Conservation (phyloP, 2,113 vertebrate species). For the Erythrolamprus reginae region DNA sequence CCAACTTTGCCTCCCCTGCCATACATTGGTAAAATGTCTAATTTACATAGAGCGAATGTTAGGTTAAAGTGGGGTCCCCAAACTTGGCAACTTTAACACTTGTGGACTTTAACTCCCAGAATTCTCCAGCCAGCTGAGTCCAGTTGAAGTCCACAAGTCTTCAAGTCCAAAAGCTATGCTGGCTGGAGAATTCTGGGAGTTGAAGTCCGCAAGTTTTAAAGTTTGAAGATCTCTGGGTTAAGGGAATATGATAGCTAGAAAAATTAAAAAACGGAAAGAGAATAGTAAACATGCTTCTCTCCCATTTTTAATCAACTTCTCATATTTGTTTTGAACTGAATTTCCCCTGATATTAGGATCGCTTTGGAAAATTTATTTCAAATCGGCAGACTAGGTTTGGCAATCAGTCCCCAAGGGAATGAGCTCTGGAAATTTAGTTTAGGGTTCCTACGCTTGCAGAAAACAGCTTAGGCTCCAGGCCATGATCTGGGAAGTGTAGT, state of each 20-base stretch:
- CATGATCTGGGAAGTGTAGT: not conserved
- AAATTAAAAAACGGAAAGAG: not conserved
- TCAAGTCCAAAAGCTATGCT: no score
- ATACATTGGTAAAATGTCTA: not conserved
- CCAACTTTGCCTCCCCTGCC: no score
- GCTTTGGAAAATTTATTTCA: not conserved
- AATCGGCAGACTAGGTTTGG: not conserved
- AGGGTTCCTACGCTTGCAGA: not conserved
- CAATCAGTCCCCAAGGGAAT: not conserved
- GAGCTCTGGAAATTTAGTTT: not conserved
- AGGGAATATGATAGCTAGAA: not conserved
- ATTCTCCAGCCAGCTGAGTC: no score
- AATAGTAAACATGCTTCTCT: not conserved
- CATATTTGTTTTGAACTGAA: not conserved
- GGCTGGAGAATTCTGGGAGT: no score
- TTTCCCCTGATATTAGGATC: not conserved
- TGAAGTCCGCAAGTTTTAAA: no score
- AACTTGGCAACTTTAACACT: no score
- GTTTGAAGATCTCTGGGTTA: not conserved
- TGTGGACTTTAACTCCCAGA: no score
- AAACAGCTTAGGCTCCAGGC: not conserved
- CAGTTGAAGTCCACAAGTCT: no score
- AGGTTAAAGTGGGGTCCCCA: no score
- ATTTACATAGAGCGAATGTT: no score
- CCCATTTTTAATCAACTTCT: not conserved